Evolutionary conservation across 30 jellyfish, hydroid and myxozoan genomes (phyloP).

Genomic region (Catostylus mosaicus): DNA sequence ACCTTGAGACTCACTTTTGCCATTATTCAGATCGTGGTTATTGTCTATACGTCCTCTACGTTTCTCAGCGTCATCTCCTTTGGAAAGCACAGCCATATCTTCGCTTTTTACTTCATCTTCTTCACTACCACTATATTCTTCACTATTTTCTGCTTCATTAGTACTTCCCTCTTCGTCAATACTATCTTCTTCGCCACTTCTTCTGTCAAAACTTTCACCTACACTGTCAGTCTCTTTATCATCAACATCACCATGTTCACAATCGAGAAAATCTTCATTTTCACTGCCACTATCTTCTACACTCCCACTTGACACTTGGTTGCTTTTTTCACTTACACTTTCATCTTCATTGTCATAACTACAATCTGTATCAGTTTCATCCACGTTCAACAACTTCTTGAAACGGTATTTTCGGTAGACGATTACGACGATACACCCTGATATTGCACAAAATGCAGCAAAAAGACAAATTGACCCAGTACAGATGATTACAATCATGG

Average conservation of each 20-base stretch:
- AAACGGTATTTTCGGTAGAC: background rate
- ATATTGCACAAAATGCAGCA: background rate
- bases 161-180: background rate
- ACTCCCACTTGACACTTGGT: too few species aligned
- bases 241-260: background rate
- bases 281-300: too few species aligned
- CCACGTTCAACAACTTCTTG: background rate
- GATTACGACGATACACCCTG: background rate
- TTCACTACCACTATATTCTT: conserved; percentile 7
- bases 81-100: too few species aligned
- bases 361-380: background rate
- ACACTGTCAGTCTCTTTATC: background rate
- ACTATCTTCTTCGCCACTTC: background rate
- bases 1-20: too few species aligned
- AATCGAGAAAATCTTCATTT: background rate
- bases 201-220: background rate
- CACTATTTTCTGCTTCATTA: background rate
- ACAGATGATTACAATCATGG: background rate
- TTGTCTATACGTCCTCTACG: too few species aligned
- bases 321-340: too few species aligned
- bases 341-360: too few species aligned
- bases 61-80: background rate
- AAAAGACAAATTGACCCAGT: background rate
- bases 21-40: too few species aligned
- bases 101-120: background rate